A percentile compares a stretch with the other conserved stretches of the same genome.
Evolutionary conservation across 1,140 invertebrate genomes (phyloP).

Genomic region (Lordiphosa mommai): DNA sequence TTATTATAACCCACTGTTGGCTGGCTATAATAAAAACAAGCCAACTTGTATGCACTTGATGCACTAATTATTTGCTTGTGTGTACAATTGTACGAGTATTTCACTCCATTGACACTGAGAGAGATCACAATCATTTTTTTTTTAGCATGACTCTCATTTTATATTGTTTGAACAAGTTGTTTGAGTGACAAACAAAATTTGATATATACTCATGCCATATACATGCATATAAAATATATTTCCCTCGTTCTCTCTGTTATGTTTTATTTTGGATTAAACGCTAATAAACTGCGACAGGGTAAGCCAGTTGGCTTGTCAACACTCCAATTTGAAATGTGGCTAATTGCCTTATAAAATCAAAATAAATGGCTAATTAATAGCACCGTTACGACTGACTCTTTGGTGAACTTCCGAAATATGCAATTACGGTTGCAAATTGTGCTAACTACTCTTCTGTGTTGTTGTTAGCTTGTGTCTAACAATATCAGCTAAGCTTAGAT

Average conservation of each 20-base stretch:
- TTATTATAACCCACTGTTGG: background rate
- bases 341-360: constrained; percentile 28
- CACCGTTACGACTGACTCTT: constrained; percentile 45
- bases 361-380: constrained; percentile 58
- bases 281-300: constrained; percentile 28
- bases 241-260: background rate
- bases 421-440: constrained; percentile 31
- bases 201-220: background rate
- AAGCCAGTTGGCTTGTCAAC: constrained; percentile 15
- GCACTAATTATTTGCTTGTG: constrained; percentile 48
- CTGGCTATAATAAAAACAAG: background rate
- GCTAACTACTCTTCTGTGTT: constrained; percentile 18
- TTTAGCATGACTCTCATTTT: constrained; percentile 19
- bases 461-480: constrained; percentile 43
- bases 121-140: constrained; percentile 40
- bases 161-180: constrained; percentile 53
- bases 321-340: constrained; percentile 24
- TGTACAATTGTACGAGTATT: constrained; percentile 16
- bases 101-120: constrained; percentile 40
- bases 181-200: constrained; percentile 16
- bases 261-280: background rate
- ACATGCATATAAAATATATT: background rate
- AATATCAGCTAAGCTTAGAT: constrained; percentile 2
- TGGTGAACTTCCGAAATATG: constrained; percentile 57
- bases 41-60: constrained; percentile 13